phyloP scores from a whole-genome alignment of 1,140 invertebrate species.

The Drosophila parvula region DNA sequence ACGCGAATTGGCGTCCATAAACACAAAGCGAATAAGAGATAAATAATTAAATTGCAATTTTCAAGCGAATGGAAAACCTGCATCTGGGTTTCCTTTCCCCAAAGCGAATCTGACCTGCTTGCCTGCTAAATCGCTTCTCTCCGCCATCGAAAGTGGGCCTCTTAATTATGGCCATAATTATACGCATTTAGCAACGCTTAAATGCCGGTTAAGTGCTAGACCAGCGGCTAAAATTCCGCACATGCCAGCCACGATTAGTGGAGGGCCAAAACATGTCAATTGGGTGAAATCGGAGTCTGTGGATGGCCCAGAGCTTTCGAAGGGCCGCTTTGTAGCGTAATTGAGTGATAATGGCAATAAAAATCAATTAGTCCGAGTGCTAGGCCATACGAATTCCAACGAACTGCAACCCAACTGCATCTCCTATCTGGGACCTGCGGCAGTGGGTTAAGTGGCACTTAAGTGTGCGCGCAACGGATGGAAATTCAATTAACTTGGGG shows the following conservation, averaged over 20 bases:
- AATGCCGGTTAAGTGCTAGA: constrained; percentile 27
- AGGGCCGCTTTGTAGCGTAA: constrained; percentile 11
- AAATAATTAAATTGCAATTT: constrained; percentile 45
- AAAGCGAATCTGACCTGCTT: constrained; percentile 24
- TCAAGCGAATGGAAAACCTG: neutral
- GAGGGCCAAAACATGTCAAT: constrained; percentile 35
- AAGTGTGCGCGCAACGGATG: constrained; percentile 39
- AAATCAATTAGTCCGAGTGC: constrained; percentile 53
- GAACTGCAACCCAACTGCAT: constrained; percentile 17
- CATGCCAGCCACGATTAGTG: constrained; percentile 30
- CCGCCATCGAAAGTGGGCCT: constrained; percentile 39
- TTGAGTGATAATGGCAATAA: constrained; percentile 35
- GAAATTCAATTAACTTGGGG: constrained; percentile 55
- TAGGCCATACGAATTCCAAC: constrained; percentile 17
- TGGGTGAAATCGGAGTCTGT: constrained; percentile 23
- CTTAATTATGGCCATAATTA: constrained; percentile 44
- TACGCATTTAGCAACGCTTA: constrained; percentile 36
- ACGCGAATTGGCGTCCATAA: constrained; percentile 7
- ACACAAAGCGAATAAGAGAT: constrained; percentile 6
- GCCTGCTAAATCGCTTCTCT: constrained; percentile 29
- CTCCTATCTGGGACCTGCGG: constrained; percentile 39
- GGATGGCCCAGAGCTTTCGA: constrained; percentile 26
- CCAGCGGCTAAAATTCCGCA: constrained; percentile 41
- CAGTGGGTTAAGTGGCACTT: constrained; percentile 63
- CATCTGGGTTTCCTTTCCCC: constrained; percentile 21